A percentile compares a stretch with the other conserved stretches of the same genome.
Evolutionary conservation across 2,797 vertebrate species (phyloP).

Genomic region (Phylloscopus collybita): DNA sequence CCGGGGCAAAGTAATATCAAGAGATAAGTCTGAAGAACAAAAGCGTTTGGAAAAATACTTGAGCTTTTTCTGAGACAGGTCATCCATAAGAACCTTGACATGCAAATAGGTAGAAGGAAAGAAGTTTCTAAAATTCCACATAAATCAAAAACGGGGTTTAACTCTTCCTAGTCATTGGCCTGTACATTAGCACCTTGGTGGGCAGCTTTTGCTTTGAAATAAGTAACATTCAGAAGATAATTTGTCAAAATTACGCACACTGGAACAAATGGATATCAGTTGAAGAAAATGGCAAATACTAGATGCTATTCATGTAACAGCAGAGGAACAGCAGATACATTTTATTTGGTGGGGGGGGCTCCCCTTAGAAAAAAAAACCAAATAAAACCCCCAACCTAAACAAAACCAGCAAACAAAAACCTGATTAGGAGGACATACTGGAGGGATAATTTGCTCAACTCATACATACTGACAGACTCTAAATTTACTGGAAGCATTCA

Average conservation of each 20-base stretch:
- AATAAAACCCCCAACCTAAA: not conserved
- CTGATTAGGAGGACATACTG: not conserved
- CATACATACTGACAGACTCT: not conserved
- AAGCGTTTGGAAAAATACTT: not conserved
- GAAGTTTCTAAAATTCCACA: not conserved
- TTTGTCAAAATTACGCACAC: not conserved
- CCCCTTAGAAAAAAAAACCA: not conserved
- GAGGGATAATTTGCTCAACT: not conserved
- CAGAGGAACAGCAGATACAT: not conserved
- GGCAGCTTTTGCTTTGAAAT: not conserved
- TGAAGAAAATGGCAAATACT: not conserved
- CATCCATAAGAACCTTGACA: not conserved
- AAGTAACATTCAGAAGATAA: not conserved
- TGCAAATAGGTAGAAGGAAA: not conserved
- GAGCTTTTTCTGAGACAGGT: not conserved
- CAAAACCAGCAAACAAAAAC: not conserved
- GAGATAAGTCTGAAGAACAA: not conserved
- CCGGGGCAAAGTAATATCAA: accelerated
- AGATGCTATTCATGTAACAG: not conserved
- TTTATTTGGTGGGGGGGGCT: not conserved
- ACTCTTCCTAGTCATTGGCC: not conserved
- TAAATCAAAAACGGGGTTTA: not conserved
- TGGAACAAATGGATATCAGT: not conserved
- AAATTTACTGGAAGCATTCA: not conserved
- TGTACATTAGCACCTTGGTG: not conserved